Conservation (phyloP, 2,797 vertebrate genomes). For the Oophaga sylvatica region DNA sequence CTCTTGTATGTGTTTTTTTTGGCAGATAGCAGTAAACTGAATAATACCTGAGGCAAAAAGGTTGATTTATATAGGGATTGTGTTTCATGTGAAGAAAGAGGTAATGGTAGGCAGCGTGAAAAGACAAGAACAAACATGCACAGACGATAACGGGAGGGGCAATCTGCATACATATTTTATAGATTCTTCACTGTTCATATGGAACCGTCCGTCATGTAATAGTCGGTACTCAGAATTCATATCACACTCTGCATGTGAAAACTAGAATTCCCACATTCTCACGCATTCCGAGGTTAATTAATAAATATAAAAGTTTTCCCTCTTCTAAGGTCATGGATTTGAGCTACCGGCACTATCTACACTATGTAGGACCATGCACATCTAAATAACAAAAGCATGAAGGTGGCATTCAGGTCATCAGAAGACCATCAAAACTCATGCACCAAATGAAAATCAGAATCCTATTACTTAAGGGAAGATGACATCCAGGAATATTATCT, state of each 20-base stretch:
- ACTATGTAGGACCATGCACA: too few species aligned
- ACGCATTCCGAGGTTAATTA: not conserved
- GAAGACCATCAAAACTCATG: not conserved
- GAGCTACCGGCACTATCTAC: too few species aligned
- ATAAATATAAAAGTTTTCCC: not conserved
- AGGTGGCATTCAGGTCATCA: not conserved
- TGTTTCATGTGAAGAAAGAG: conserved; percentile 65
- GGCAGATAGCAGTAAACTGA: conserved; percentile 59
- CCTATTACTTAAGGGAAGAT: not conserved
- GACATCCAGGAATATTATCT: not conserved
- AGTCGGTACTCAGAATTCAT: not conserved
- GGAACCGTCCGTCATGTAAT: not conserved
- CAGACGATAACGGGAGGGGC: conserved; percentile 57
- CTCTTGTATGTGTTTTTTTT: conserved; percentile 24
- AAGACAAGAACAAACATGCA: conserved; percentile 63
- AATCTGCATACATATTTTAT: conserved; percentile 44
- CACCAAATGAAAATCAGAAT: not conserved
- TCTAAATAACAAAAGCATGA: not conserved
- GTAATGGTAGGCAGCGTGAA: conserved; percentile 37
- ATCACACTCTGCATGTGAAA: conserved; percentile 10
- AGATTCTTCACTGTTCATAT: not conserved
- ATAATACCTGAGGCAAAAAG: conserved; percentile 64
- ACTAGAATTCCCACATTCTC: conserved; percentile 11
- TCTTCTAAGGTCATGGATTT: not conserved
- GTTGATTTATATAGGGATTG: conserved; percentile 49